Evolutionary conservation across 2,888 invertebrate species (phyloP).

Genomic region (Anagyrus pseudococci): DNA sequence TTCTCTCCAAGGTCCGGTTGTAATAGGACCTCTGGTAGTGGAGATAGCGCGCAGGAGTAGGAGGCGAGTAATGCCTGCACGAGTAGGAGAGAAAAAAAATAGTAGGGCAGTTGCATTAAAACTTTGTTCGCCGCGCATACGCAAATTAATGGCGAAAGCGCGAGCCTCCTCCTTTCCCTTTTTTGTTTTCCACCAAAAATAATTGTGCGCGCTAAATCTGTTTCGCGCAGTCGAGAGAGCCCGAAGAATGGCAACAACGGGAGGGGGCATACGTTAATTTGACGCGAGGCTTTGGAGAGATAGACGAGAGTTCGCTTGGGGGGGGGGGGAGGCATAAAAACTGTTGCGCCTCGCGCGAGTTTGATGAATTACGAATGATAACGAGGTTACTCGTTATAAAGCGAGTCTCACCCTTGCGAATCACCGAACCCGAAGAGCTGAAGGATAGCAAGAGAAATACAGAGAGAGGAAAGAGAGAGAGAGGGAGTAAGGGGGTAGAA

Average conservation of each 20-base stretch:
- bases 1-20: too few relatives aligned
- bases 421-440: neutral
- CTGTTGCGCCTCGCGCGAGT: slow-evolving; percentile 18
- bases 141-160: slow-evolving; percentile 13
- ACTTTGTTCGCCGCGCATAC: slow-evolving; percentile 1
- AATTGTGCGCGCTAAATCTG: slow-evolving; percentile 10
- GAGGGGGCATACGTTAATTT: slow-evolving; percentile 19
- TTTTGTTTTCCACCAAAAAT: neutral
- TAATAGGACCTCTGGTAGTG: too few relatives aligned
- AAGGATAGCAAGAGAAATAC: neutral
- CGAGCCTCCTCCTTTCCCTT: slow-evolving; percentile 1
- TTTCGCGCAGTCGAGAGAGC: slow-evolving; percentile 5
- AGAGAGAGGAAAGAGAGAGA: slow-evolving; percentile 4
- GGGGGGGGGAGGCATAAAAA: slow-evolving; percentile 14
- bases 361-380: slow-evolving; percentile 31
- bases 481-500: neutral
- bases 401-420: slow-evolving; percentile 9
- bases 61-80: too few relatives aligned
- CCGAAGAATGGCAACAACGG: neutral
- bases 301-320: neutral
- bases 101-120: slow-evolving; percentile 3
- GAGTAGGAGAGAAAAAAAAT: neutral
- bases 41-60: too few relatives aligned
- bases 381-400: slow-evolving; percentile 33
- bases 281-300: neutral